phyloP scores from a whole-genome alignment of 1,140 invertebrate species.

The Protaetia brevitarsis region DNA sequence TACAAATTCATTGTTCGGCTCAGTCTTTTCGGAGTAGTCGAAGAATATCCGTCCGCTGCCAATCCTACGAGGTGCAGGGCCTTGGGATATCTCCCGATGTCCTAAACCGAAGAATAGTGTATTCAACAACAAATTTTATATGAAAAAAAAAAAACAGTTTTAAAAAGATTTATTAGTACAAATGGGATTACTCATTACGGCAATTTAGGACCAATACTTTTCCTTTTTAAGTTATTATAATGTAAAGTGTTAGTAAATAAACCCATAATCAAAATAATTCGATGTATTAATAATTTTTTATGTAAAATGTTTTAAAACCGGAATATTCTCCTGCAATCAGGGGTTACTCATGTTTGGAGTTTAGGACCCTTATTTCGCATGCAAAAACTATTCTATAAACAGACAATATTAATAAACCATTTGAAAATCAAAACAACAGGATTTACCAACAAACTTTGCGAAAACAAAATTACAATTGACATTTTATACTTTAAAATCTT shows the following conservation, averaged over 20 bases:
- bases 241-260: background rate
- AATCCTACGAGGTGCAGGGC: constrained; percentile 57
- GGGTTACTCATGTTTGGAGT: background rate
- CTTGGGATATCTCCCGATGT: constrained; percentile 46
- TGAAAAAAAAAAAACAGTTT: too few relatives aligned
- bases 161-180: background rate
- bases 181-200: background rate
- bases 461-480: too few relatives aligned
- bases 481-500: too few relatives aligned
- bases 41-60: constrained; percentile 76
- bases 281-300: background rate
- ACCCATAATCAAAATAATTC: background rate
- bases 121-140: too few relatives aligned
- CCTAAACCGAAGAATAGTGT: constrained; percentile 43
- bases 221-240: background rate
- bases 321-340: background rate
- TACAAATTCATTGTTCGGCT: constrained; percentile 47
- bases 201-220: background rate
- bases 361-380: too few relatives aligned
- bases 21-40: constrained; percentile 55
- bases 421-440: too few relatives aligned
- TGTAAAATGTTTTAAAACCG: background rate
- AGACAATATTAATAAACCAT: too few relatives aligned
- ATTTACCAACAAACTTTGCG: too few relatives aligned
- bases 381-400: too few relatives aligned